Conservation (phyloP, 2,797 vertebrate species). For the Sebastes melanostomus region DNA sequence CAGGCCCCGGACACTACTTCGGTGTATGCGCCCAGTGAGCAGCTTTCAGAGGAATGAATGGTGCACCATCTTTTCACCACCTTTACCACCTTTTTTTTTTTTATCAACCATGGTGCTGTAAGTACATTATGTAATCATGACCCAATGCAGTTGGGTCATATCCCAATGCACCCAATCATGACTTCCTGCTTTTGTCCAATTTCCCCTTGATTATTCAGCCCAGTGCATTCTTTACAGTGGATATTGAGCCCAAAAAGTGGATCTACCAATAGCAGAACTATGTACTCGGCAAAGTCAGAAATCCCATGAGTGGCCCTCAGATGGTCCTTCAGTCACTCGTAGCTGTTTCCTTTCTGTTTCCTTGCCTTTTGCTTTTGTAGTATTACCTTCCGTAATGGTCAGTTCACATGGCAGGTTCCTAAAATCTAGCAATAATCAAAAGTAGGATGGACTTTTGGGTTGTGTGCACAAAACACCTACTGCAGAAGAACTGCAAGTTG, state of each 20-base stretch:
- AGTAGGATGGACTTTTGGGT: neutral
- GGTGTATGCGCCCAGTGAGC: neutral
- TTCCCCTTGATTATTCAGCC: neutral
- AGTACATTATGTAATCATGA: neutral
- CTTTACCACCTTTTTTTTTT: too few species aligned
- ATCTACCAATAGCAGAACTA: neutral
- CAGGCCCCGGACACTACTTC: neutral
- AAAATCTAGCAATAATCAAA: neutral
- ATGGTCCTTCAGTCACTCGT: neutral
- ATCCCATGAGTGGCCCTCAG: neutral
- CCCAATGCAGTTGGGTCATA: neutral
- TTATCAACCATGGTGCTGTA: neutral
- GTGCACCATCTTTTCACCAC: neutral
- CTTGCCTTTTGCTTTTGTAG: neutral
- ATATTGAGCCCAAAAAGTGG: neutral
- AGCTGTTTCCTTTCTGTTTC: neutral
- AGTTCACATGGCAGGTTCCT: neutral
- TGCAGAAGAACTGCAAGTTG: neutral
- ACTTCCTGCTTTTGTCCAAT: neutral
- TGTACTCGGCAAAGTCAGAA: neutral
- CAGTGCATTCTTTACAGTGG: neutral
- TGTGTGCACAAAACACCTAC: neutral
- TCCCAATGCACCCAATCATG: too few species aligned
- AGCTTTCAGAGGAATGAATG: neutral
- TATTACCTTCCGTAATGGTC: neutral